phyloP scores from a whole-genome alignment of 2,888 invertebrate genomes.

The Thymelicus sylvestris region DNA sequence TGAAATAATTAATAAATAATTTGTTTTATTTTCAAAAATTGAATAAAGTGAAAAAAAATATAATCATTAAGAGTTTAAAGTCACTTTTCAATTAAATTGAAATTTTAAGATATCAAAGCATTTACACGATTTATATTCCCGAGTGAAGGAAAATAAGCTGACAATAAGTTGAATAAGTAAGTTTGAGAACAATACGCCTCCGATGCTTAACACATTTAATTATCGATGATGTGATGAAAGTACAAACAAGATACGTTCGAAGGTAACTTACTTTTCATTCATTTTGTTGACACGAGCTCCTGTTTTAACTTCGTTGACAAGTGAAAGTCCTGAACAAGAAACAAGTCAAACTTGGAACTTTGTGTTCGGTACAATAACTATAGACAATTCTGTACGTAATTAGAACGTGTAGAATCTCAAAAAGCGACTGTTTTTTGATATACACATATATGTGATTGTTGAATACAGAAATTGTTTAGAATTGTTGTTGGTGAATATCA shows the following conservation, averaged over 20 bases:
- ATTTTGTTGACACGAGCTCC: not conserved
- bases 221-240: not conserved
- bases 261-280: not conserved
- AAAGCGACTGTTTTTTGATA: too few relatives aligned
- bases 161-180: not conserved
- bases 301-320: not conserved
- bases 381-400: not conserved
- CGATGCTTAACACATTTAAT: constrained; percentile 7
- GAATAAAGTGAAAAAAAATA: too few relatives aligned
- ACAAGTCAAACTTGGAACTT: not conserved
- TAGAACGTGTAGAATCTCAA: not conserved
- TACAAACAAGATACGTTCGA: not conserved
- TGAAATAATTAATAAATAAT: too few relatives aligned
- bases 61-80: too few relatives aligned
- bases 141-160: not conserved
- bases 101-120: too few relatives aligned
- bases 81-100: too few relatives aligned
- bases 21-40: too few relatives aligned
- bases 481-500: too few relatives aligned
- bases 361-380: not conserved
- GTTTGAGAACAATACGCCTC: not conserved
- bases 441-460: too few relatives aligned
- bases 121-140: too few relatives aligned
- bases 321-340: not conserved
- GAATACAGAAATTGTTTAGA: too few relatives aligned